These are phyloP conservation scores for Hestina assimilis DNA, from an alignment of 1,140 invertebrate genomes.

Conservation along the genomic window DNA sequence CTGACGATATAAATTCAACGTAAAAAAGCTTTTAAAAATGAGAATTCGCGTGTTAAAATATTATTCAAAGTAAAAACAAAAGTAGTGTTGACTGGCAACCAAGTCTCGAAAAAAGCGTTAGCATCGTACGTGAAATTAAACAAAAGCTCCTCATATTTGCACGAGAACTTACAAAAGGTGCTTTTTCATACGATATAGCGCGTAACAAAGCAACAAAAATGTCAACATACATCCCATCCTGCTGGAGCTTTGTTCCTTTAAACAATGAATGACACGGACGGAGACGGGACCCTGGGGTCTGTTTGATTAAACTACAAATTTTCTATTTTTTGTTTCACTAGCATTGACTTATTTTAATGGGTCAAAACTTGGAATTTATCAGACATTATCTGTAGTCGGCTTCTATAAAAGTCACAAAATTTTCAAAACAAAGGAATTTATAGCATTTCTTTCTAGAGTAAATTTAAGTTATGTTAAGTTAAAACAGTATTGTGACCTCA, in stretches of 20 bases:
- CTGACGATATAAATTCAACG: no score
- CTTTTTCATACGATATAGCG: constrained; percentile 48
- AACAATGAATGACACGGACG: constrained; percentile 24
- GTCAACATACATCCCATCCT: constrained; percentile 45
- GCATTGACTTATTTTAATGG: not conserved
- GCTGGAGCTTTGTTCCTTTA: constrained; percentile 30
- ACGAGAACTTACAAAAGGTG: constrained; percentile 51
- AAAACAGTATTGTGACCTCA: no score
- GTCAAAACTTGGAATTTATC: no score
- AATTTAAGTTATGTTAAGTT: no score
- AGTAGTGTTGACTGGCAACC: not conserved
- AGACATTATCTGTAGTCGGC: no score
- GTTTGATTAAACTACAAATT: constrained; percentile 14
- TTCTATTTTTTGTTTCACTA: not conserved
- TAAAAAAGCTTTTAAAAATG: no score
- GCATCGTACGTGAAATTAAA: constrained; percentile 28
- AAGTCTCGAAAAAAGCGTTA: not conserved
- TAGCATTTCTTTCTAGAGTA: no score
- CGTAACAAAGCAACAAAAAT: constrained; percentile 61
- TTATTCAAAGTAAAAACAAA: not conserved
- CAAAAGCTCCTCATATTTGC: constrained; percentile 45
- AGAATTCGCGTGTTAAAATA: not conserved
- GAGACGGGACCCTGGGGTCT: constrained; percentile 2
- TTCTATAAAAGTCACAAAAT: no score
- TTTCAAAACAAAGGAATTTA: no score